Evolutionary conservation across 2,888 invertebrate species (phyloP).

Genomic region (Leptopilina drosophilae): DNA sequence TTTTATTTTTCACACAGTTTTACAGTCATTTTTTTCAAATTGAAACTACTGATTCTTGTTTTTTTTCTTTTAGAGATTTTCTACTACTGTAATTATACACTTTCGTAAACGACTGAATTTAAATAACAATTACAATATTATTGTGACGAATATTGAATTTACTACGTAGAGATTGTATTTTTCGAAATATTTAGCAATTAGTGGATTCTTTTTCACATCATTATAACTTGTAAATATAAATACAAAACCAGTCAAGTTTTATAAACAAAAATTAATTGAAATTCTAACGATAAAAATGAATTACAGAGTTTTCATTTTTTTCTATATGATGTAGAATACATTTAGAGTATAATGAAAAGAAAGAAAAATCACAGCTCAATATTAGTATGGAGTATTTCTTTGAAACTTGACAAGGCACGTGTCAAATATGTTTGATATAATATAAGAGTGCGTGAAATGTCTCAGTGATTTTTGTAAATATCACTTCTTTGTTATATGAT

Average conservation of each 20-base stretch:
- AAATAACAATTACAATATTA: not conserved
- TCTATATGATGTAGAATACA: not conserved
- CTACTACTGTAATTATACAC: not conserved
- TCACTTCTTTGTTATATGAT: not conserved
- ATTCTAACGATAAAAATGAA: not conserved
- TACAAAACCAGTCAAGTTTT: conserved; percentile 31
- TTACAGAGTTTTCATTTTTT: conserved; percentile 10
- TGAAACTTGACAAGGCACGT: conserved; percentile 32
- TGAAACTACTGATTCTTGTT: conserved; percentile 5
- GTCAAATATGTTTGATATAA: conserved; percentile 5
- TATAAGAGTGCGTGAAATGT: conserved; percentile 23
- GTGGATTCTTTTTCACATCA: not conserved
- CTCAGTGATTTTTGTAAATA: conserved; percentile 26
- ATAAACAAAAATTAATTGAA: not conserved
- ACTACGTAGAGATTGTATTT: conserved; percentile 19
- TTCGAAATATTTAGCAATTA: not conserved
- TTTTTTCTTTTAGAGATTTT: not conserved
- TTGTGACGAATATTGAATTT: not conserved
- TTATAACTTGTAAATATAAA: not conserved
- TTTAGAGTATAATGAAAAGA: not conserved
- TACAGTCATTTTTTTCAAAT: conserved; percentile 16
- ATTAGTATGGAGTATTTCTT: conserved; percentile 38
- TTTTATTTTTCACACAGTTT: conserved; percentile 39
- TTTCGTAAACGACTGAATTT: not conserved
- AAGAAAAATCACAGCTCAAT: conserved; percentile 31